Percentiles rank a stretch among this genome's conserved stretches.
Evolutionary conservation across 2,888 invertebrate species (phyloP).

Genomic region (Salticus scenicus): DNA sequence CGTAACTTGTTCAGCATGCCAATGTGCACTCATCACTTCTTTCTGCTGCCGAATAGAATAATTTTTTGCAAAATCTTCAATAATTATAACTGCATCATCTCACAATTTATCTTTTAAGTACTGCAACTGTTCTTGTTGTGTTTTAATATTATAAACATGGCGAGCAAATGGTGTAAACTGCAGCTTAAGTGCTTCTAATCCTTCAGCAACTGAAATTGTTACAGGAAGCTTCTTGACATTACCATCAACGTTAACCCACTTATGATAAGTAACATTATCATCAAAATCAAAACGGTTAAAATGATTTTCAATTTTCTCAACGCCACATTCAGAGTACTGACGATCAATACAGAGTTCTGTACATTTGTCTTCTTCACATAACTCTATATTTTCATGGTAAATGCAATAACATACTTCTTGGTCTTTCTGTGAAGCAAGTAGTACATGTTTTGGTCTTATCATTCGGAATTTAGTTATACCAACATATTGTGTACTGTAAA

Average conservation of each 20-base stretch:
- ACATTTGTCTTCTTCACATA: neutral
- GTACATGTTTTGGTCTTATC: neutral
- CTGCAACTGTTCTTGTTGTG: neutral
- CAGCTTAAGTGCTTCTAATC: neutral
- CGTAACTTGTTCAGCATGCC: neutral
- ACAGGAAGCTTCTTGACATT: neutral
- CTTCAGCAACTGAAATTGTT: neutral
- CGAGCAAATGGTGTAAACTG: slow-evolving; percentile 7
- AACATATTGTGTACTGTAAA: neutral
- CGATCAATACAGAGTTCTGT: slow-evolving; percentile 15
- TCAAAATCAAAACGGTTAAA: slow-evolving; percentile 5
- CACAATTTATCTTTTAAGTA: neutral
- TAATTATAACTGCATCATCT: neutral
- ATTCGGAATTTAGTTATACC: neutral
- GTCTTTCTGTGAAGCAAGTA: neutral
- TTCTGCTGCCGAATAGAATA: slow-evolving; percentile 2
- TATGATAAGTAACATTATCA: neutral
- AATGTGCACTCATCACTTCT: slow-evolving; percentile 17
- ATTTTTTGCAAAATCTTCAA: slow-evolving; percentile 19
- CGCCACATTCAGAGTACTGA: neutral
- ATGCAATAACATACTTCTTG: neutral
- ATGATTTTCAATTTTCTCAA: neutral
- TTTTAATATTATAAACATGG: slow-evolving; percentile 15
- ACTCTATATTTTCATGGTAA: neutral
- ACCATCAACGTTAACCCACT: slow-evolving; percentile 10